A percentile compares a stretch with the other conserved stretches of the same genome.
phyloP scores from a whole-genome alignment of 1,140 invertebrate species.

The Ceratina calcarata region DNA sequence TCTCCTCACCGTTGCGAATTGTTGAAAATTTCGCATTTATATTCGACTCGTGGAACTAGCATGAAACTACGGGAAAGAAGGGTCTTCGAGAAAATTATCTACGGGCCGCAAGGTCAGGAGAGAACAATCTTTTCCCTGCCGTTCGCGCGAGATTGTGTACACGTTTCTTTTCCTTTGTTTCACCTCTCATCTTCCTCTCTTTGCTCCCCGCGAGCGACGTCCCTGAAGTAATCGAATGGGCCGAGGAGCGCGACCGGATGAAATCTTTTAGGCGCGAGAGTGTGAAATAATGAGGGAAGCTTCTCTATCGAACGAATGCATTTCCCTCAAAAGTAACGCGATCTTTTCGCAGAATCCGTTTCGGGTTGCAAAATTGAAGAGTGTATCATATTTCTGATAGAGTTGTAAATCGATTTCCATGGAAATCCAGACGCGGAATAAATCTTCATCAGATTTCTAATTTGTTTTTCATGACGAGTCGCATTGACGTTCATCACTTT shows the following conservation, averaged over 20 bases:
- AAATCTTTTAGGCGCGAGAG: background rate
- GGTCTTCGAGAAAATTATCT: constrained; percentile 36
- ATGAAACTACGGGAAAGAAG: background rate
- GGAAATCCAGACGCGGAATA: too few species aligned
- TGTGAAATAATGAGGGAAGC: constrained; percentile 4
- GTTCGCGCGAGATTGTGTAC: too few species aligned
- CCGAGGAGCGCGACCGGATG: background rate
- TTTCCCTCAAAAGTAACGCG: background rate
- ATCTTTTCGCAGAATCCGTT: background rate
- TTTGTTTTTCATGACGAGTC: too few species aligned
- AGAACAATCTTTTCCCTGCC: constrained; percentile 18
- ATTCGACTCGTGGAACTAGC: constrained; percentile 50
- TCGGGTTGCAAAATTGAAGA: too few species aligned
- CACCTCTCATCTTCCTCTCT: background rate
- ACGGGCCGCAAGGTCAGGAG: constrained; percentile 36
- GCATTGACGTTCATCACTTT: too few species aligned
- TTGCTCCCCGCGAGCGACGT: background rate
- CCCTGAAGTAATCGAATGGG: background rate
- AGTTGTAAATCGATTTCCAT: too few species aligned
- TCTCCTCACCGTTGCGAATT: background rate
- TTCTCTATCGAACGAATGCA: background rate
- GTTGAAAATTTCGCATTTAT: constrained; percentile 63
- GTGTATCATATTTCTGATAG: too few species aligned
- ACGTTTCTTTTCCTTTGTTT: too few species aligned
- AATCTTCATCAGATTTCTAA: too few species aligned